Evolutionary conservation across 2,797 vertebrate genomes (phyloP).

Genomic region (Megalops cyprinoides): DNA sequence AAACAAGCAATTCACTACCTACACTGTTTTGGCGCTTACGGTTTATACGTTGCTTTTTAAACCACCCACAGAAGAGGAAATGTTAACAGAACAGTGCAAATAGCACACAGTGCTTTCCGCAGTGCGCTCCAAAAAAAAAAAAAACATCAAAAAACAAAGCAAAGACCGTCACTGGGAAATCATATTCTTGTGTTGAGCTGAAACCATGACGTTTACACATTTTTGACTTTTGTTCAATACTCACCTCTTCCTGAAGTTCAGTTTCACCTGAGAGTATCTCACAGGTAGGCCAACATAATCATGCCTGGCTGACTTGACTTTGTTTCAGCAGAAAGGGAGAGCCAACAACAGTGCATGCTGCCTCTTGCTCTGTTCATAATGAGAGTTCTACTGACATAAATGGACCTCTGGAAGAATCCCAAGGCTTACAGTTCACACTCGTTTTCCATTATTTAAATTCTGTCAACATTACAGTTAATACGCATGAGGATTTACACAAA

Average conservation of each 20-base stretch:
- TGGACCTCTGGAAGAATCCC: not conserved
- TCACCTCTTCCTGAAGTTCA: not conserved
- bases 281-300: not conserved
- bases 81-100: not conserved
- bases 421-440: not conserved
- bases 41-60: not conserved
- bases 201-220: not conserved
- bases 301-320: not conserved
- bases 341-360: not conserved
- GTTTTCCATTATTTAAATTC: not conserved
- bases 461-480: not conserved
- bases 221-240: not conserved
- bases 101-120: not conserved
- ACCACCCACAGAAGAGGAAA: not conserved
- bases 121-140: not conserved
- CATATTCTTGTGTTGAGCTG: not conserved
- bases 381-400: not conserved
- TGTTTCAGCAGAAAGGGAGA: not conserved
- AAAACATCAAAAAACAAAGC: too few species aligned
- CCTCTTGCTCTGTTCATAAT: too few species aligned
- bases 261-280: not conserved
- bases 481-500: too few species aligned
- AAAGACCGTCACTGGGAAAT: not conserved
- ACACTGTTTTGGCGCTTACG: not conserved
- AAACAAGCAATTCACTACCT: constrained; percentile 9